phyloP scores from a whole-genome alignment of 2,888 invertebrate species.

The Entomobrya proxima region DNA sequence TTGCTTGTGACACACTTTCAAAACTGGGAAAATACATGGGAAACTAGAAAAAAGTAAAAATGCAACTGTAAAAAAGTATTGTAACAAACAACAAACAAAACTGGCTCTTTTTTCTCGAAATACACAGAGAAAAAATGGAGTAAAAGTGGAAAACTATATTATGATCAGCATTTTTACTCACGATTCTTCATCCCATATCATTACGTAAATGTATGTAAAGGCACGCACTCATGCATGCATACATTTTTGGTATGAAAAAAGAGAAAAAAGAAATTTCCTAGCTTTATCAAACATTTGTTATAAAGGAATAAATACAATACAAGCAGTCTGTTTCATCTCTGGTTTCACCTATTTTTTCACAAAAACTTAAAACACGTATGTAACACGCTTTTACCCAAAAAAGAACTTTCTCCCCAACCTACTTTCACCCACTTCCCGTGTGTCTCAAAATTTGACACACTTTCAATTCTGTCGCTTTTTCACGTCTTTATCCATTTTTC shows the following conservation, averaged over 20 bases:
- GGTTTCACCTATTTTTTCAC: not conserved
- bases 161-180: no score
- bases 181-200: conserved; percentile 5
- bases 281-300: not conserved
- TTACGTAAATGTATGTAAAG: conserved; percentile 1
- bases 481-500: not conserved
- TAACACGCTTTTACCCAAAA: not conserved
- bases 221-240: conserved; percentile 23
- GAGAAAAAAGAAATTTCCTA: not conserved
- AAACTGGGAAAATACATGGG: no score
- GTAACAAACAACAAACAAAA: not conserved
- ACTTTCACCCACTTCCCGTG: not conserved
- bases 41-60: not conserved
- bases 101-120: not conserved
- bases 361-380: not conserved
- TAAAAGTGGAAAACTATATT: not conserved
- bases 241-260: no score
- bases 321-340: no score
- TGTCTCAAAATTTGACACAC: conserved; percentile 19
- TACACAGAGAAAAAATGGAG: no score
- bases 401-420: not conserved
- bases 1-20: conserved; percentile 7
- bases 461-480: conserved; percentile 39
- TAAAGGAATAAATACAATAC: not conserved
- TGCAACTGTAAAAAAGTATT: not conserved